Conservation (phyloP, 2,888 invertebrate species). For the Julus scandinavius region DNA sequence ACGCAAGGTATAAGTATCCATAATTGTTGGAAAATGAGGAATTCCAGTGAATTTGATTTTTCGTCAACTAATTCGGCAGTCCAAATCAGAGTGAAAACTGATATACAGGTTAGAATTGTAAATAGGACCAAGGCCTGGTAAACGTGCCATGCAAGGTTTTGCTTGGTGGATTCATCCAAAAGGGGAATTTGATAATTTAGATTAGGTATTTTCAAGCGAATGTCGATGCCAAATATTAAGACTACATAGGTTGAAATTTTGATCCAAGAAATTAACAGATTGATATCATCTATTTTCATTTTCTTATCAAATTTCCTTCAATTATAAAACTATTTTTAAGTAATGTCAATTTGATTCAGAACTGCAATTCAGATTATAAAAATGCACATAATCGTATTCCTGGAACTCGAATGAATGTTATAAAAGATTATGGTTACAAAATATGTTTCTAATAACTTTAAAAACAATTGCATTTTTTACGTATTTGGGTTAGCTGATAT, state of each 20-base stretch:
- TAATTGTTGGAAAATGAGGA: not conserved
- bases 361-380: too few species aligned
- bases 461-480: too few species aligned
- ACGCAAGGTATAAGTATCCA: not conserved
- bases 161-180: not conserved
- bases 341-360: too few species aligned
- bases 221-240: constrained; percentile 39
- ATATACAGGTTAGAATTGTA: not conserved
- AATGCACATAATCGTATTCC: too few species aligned
- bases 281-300: not conserved
- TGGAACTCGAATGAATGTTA: too few species aligned
- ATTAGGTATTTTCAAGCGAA: not conserved
- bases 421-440: too few species aligned
- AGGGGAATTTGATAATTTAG: not conserved
- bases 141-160: not conserved
- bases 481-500: too few species aligned
- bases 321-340: not conserved
- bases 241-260: not conserved
- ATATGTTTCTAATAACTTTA: too few species aligned
- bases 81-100: not conserved
- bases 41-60: not conserved
- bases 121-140: not conserved
- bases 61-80: not conserved
- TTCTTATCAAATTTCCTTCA: not conserved
- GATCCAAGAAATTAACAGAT: not conserved